phyloP scores from a whole-genome alignment of 1,140 invertebrate genomes.

The Pseudomyrmex cubaensis region DNA sequence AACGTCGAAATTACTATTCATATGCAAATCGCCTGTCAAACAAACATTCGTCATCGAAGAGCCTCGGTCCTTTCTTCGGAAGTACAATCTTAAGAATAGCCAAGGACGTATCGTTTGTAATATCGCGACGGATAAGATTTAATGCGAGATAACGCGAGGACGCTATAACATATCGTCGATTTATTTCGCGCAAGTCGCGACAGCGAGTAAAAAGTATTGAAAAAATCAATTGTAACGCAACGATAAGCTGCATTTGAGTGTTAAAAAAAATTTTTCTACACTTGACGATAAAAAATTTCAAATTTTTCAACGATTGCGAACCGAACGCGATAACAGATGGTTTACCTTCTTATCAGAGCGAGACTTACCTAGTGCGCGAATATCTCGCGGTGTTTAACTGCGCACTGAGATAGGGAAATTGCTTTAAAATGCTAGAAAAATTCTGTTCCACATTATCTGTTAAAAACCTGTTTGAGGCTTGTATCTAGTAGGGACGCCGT shows the following conservation, averaged over 20 bases:
- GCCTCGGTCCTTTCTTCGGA: slow-evolving; percentile 13
- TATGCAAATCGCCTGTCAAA: slow-evolving; percentile 20
- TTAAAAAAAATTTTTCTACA: neutral
- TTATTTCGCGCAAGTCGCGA: too few relatives aligned
- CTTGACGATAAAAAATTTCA: neutral
- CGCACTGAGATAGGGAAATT: neutral
- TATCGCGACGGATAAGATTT: neutral
- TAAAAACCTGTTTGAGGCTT: slow-evolving; percentile 27
- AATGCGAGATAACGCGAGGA: neutral
- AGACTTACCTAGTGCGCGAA: neutral
- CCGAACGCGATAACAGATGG: neutral
- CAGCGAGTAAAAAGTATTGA: too few relatives aligned
- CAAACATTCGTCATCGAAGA: slow-evolving; percentile 53
- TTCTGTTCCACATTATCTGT: slow-evolving; percentile 13
- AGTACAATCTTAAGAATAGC: slow-evolving; percentile 3
- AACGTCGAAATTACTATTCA: slow-evolving; percentile 25
- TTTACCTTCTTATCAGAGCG: neutral
- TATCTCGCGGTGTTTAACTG: slow-evolving; percentile 5
- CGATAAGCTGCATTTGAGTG: too few relatives aligned
- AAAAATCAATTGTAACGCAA: too few relatives aligned
- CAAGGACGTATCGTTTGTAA: neutral
- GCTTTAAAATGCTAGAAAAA: neutral
- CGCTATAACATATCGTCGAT: too few relatives aligned
- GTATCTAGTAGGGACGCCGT: slow-evolving; percentile 21
- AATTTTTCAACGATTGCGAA: neutral